Percentiles rank a stretch among this genome's conserved stretches.
Evolutionary conservation across 2,888 invertebrate genomes (phyloP).

Genomic region (Caenorhabditis sinica): DNA sequence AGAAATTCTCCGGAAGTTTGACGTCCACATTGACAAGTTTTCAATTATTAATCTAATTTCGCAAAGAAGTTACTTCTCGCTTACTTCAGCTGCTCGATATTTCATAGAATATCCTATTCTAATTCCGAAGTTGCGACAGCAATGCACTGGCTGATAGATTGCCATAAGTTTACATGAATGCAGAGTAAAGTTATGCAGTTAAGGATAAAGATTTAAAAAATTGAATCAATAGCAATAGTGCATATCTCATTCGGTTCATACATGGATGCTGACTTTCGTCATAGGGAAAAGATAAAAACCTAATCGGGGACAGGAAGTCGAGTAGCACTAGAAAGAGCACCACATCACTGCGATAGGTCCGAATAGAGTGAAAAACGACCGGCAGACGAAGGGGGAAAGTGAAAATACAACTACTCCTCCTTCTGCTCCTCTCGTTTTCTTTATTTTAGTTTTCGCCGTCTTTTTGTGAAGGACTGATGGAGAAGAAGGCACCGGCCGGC

Average conservation of each 20-base stretch:
- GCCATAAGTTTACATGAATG: background rate
- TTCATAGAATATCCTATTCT: slow-evolving; percentile 53
- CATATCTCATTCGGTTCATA: no score
- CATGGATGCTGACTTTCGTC: background rate
- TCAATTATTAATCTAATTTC: slow-evolving; percentile 14
- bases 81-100: slow-evolving; percentile 32
- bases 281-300: slow-evolving; percentile 39
- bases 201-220: background rate
- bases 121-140: slow-evolving; percentile 23
- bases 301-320: slow-evolving; percentile 56
- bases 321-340: slow-evolving; percentile 43
- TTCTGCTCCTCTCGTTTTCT: slow-evolving; percentile 59
- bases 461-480: slow-evolving; percentile 51
- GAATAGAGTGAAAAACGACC: slow-evolving; percentile 16
- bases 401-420: slow-evolving; percentile 52
- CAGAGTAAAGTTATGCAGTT: background rate
- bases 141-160: background rate
- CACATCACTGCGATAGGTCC: slow-evolving; percentile 21
- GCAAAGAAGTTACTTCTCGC: background rate
- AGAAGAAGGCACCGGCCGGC: slow-evolving; percentile 33
- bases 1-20: background rate
- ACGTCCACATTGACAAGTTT: slow-evolving; percentile 1
- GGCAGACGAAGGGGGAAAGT: slow-evolving; percentile 25
- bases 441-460: slow-evolving; percentile 59
- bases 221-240: no score